Base-by-base conservation (phyloP, 1,140 invertebrate species). In the Oedothorax gibbosus region DNA sequence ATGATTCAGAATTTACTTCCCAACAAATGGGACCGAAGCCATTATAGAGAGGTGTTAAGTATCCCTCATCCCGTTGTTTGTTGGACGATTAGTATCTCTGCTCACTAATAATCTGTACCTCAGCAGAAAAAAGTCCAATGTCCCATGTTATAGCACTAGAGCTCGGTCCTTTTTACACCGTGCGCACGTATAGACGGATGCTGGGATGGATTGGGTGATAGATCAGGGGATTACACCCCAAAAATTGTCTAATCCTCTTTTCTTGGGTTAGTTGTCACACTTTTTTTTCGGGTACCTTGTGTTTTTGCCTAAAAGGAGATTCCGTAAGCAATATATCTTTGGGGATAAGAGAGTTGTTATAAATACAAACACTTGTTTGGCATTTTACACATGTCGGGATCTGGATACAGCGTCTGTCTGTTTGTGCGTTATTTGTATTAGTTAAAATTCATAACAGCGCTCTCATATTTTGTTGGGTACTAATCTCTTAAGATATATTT, bases 11-110 rank as follows among this genome's bases (percentile, higher is more conserved):
- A 60, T 60, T 60, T 12, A 60, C 57, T 60, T 60, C 57, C 35
- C n/a, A 57, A 73, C 53, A 73, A 73, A 73, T 57, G 71, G 12
- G 50, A n/a, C 53, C 9, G 71, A 15, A 51, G 14, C 51, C 51
- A 73, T 8, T 73, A 56, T 12, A 73, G 14, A 54, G 53, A 73
- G 71, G 71, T 73, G 71, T 73, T 56, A 73, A 73, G n/a, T 73
- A 21, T 10, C 20, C 71, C 20, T 73, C 53, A 73, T 73, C 71
- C 71, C 20, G 53, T 54, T 56, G 51, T 73, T 73, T 73, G 71
- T 54, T 11, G 53, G 53, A n/a, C 71, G 71, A 73, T 73, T 73
- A 73, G 71, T 71, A 15, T 15, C 68, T 35, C 35, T 35, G 35
- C 5, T 35, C 35, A 1, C 35, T 35, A 35, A 35, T 14, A 18